Evolutionary conservation across 2,888 invertebrate species (phyloP), one percentile per base, ranked within the genome.

Genomic region (Cheilosia variabilis): DNA sequence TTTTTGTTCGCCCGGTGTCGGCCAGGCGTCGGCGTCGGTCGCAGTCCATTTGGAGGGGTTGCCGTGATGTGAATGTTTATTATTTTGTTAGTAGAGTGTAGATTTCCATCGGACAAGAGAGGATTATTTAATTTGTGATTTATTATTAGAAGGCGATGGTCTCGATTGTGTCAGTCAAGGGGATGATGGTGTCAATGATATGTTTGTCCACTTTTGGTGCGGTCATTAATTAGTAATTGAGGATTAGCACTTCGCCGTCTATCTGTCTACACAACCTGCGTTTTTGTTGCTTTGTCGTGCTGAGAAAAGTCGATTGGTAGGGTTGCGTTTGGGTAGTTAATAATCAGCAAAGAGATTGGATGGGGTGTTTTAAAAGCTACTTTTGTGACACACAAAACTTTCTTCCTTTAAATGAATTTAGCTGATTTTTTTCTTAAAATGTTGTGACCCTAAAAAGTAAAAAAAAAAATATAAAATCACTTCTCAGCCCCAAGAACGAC

Each of bases 51-150:
- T 19, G 17, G 69, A 68, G 68, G 55, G 71, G 65, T 41, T 65
- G 31, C 41, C 60, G 45, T 71, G 63, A 57, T 45, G 22, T 60
- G 47, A 77, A 37, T 72, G 80, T 71, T 71, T 60, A 62, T 63
- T 47, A 50, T 83, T 69, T 76, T 76, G 84, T 66, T 76, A 45
- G 71, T 57, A 71, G 41, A 76, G 77, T 86, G 72, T 86, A 76
- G 76, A 86, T 86, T 72, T 77, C 86, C 81, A 86, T 86, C 81
- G 52, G 58, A 60, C 31, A 9, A 63, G 55, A 78, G 83, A 63
- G 73, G 69, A 86, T 86, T 86, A 86, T 86, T 86, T 86, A 86
- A 86, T 86, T 86, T 86, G 63, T 58, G 53, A 81, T 81, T 86
- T 57, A 68, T 86, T 68, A 78, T 55, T 57, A 19, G 60, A 52